These are phyloP conservation scores for Neotoma lepida DNA, from an alignment of 2,113 vertebrate species.

Conservation along the genomic window DNA sequence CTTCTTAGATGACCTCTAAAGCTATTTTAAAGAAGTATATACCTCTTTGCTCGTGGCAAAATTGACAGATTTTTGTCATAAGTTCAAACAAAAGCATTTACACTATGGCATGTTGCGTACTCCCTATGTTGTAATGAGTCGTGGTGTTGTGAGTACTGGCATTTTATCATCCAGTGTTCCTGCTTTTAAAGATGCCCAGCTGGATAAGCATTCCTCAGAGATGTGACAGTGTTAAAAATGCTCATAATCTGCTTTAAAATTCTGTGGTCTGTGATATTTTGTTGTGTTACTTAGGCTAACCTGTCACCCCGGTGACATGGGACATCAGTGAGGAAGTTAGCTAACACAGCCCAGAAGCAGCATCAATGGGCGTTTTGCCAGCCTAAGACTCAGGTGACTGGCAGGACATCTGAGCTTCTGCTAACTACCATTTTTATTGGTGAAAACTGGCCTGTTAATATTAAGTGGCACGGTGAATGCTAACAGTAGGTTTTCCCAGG, in stretches of 20 bases:
- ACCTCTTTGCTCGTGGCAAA: background rate
- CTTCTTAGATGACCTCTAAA: background rate
- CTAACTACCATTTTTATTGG: background rate
- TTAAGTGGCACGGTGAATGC: background rate
- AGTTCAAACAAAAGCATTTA: background rate
- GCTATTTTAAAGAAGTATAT: background rate
- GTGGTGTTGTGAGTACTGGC: background rate
- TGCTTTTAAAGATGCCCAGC: background rate
- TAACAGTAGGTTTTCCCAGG: background rate
- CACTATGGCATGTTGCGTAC: background rate
- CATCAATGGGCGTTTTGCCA: too few species aligned
- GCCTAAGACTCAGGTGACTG: background rate
- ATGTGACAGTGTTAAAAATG: background rate
- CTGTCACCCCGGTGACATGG: background rate
- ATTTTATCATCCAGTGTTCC: background rate
- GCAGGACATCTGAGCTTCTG: background rate
- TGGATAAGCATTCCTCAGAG: background rate
- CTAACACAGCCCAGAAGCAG: background rate
- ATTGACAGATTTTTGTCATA: background rate
- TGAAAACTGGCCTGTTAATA: background rate
- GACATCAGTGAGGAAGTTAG: background rate
- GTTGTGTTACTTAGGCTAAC: background rate
- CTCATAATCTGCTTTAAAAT: background rate
- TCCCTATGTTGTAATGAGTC: background rate
- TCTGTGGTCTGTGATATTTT: background rate